phyloP scores from a whole-genome alignment of 2,797 vertebrate genomes.

The Staurois parvus region DNA sequence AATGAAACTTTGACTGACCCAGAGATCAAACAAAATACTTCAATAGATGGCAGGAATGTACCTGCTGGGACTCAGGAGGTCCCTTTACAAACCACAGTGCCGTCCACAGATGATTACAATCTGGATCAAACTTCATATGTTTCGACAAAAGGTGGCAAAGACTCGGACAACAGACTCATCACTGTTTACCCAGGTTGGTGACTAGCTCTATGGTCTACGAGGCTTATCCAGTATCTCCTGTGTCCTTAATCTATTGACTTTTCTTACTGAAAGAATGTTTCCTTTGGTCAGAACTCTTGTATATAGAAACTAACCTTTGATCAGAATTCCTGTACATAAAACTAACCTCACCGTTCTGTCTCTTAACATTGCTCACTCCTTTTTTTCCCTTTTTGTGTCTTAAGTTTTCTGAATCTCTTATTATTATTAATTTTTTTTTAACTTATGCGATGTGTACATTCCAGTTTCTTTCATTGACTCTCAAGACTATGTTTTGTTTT shows the following conservation, averaged over 20 bases:
- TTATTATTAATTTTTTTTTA: neutral
- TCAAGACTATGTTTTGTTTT: slow-evolving; percentile 6
- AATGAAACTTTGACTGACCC: slow-evolving; percentile 76
- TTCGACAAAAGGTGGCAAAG: slow-evolving; percentile 70
- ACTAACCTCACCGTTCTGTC: slow-evolving; percentile 31
- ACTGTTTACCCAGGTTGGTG: slow-evolving; percentile 80
- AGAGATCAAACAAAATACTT: slow-evolving; percentile 57
- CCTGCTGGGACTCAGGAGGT: slow-evolving; percentile 57
- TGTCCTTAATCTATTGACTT: slow-evolving; percentile 58
- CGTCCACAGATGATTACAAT: slow-evolving; percentile 70
- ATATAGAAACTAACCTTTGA: slow-evolving; percentile 49
- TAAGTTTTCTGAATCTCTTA: slow-evolving; percentile 1
- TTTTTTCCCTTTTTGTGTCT: neutral
- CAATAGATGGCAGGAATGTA: slow-evolving; percentile 46
- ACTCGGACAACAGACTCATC: slow-evolving; percentile 79
- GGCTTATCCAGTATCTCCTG: slow-evolving; percentile 54
- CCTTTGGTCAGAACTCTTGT: slow-evolving; percentile 37
- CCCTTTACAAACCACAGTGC: slow-evolving; percentile 77
- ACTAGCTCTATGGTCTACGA: slow-evolving; percentile 56
- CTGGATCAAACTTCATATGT: slow-evolving; percentile 67
- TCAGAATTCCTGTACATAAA: slow-evolving; percentile 39
- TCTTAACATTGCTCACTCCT: slow-evolving; percentile 13
- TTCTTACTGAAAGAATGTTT: slow-evolving; percentile 56
- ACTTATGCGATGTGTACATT: slow-evolving; percentile 10
- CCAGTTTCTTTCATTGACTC: neutral